phyloP scores from a whole-genome alignment of 1,140 invertebrate genomes.

The Caerostris extrusa region DNA sequence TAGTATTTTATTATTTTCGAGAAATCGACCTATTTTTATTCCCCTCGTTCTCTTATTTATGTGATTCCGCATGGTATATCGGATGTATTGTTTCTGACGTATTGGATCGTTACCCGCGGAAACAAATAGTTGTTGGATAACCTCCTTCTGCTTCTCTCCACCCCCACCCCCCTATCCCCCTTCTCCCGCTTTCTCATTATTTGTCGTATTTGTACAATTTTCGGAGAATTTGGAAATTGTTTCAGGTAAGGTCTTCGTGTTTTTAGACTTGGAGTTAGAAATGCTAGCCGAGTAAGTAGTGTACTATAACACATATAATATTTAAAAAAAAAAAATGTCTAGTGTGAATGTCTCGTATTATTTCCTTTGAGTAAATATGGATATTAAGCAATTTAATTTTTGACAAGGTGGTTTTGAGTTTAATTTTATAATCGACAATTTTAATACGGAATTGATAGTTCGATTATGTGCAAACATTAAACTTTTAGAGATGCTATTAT shows the following conservation, averaged over 20 bases:
- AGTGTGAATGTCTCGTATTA: no score
- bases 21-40: conserved; percentile 72
- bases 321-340: no score
- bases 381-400: no score
- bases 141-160: background rate
- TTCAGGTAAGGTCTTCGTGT: background rate
- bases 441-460: no score
- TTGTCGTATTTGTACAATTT: conserved; percentile 4
- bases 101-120: conserved; percentile 73
- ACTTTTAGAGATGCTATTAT: no score
- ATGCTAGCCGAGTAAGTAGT: no score
- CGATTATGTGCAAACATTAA: no score
- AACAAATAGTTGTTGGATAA: conserved; percentile 72
- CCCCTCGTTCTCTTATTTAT: conserved; percentile 56
- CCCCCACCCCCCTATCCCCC: background rate
- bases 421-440: no score
- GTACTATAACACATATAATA: no score
- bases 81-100: conserved; percentile 74
- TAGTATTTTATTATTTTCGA: conserved; percentile 76
- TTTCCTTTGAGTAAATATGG: no score
- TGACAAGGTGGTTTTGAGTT: no score
- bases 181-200: background rate
- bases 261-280: background rate
- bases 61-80: conserved; percentile 64
- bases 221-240: conserved; percentile 1